Conservation (phyloP, 1,140 invertebrate genomes). For the Cyphomyrmex costatus region DNA sequence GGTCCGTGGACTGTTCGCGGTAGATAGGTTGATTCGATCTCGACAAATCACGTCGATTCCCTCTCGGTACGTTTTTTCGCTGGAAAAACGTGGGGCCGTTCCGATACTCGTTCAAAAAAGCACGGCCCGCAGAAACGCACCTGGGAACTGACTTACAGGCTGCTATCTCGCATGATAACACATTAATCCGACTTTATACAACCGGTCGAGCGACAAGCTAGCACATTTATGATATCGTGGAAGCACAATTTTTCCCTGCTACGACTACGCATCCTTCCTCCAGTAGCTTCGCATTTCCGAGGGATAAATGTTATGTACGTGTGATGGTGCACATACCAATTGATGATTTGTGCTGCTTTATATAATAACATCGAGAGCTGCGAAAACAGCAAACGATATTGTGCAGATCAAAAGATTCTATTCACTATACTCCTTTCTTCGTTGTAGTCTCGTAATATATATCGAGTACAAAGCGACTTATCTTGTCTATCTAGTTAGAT, state of each 20-base stretch:
- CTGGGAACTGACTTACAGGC: conserved; percentile 47
- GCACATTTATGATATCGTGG: conserved; percentile 66
- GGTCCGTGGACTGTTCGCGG: neutral
- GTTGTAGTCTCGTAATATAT: neutral
- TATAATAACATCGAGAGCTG: neutral
- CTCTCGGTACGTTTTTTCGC: conserved; percentile 13
- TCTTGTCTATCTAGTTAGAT: neutral
- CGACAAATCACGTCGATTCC: conserved; percentile 51
- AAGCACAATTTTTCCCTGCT: conserved; percentile 63
- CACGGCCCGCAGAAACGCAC: conserved; percentile 21
- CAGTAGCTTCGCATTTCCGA: neutral
- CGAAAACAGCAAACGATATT: conserved; percentile 19
- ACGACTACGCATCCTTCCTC: conserved; percentile 58
- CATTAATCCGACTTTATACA: conserved; percentile 68
- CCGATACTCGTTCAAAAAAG: conserved; percentile 31
- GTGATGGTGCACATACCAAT: neutral
- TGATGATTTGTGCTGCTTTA: neutral
- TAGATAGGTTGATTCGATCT: conserved; percentile 39
- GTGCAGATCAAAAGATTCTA: neutral
- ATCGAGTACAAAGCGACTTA: neutral
- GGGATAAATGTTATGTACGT: neutral
- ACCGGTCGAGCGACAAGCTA: conserved; percentile 68
- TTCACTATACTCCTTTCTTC: neutral
- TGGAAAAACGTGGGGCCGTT: conserved; percentile 11
- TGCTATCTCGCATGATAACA: conserved; percentile 45